phyloP scores from a whole-genome alignment of 2,797 vertebrate species.

The Labroides dimidiatus region DNA sequence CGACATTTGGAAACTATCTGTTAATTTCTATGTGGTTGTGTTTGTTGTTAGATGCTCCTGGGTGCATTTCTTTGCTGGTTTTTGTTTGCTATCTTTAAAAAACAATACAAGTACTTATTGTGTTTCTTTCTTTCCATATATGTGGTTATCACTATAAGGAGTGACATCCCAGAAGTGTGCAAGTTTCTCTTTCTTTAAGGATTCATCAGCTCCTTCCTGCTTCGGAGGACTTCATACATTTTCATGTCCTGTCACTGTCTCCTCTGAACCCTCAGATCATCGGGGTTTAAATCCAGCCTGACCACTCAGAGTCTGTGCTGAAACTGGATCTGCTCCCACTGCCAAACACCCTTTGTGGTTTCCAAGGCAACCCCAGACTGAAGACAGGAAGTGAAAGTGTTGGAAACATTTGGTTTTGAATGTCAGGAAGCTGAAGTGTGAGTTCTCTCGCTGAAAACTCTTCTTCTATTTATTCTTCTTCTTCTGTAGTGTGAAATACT shows the following conservation, averaged over 20 bases:
- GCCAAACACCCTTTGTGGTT: constrained; percentile 19
- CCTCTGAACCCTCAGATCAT: neutral
- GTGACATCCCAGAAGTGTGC: neutral
- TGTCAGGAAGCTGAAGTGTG: constrained; percentile 41
- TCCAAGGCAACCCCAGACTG: constrained; percentile 27
- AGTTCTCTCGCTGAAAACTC: constrained; percentile 23
- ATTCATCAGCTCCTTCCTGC: neutral
- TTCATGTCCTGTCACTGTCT: neutral
- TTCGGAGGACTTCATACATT: neutral
- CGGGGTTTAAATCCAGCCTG: neutral
- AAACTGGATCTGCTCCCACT: constrained; percentile 20
- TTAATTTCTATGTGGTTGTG: neutral
- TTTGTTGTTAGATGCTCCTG: neutral
- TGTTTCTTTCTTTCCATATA: neutral
- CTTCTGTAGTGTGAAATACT: constrained; percentile 27
- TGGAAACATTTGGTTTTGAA: constrained; percentile 38
- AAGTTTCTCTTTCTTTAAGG: neutral
- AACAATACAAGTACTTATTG: no score
- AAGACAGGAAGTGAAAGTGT: constrained; percentile 40
- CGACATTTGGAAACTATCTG: neutral
- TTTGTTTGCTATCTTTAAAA: no score
- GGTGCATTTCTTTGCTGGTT: neutral
- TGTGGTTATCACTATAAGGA: neutral
- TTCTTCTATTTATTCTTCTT: constrained; percentile 12
- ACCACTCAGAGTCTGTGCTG: constrained; percentile 2